Conservation (phyloP, 2,797 vertebrate species). For the Coregonus ussuriensis region DNA sequence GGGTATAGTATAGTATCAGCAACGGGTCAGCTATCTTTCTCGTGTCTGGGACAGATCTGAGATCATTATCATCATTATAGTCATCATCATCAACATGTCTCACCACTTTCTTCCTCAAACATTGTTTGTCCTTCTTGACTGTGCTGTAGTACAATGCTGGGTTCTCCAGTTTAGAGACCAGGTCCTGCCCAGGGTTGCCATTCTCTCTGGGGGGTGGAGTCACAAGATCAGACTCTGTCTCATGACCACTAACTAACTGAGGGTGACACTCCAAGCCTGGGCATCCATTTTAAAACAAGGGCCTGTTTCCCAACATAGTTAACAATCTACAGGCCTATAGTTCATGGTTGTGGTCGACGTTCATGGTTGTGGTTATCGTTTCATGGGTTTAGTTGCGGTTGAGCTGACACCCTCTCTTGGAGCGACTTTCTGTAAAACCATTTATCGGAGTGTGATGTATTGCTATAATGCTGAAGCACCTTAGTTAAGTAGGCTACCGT, state of each 20-base stretch:
- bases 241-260: slow-evolving; percentile 70
- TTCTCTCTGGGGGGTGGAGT: slow-evolving; percentile 86
- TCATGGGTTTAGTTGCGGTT: slow-evolving; percentile 69
- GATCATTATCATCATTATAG: slow-evolving; percentile 50
- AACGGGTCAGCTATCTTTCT: too few relatives aligned
- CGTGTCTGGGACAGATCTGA: not conserved
- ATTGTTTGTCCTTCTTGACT: slow-evolving; percentile 87
- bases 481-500: slow-evolving; percentile 61
- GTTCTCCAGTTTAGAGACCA: slow-evolving; percentile 83
- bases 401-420: slow-evolving; percentile 52
- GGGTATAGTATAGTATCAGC: too few relatives aligned
- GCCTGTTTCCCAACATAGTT: slow-evolving; percentile 62
- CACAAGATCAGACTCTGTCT: slow-evolving; percentile 80
- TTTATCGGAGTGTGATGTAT: slow-evolving; percentile 58
- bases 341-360: slow-evolving; percentile 59
- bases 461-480: slow-evolving; percentile 62
- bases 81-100: slow-evolving; percentile 73
- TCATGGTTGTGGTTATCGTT: slow-evolving; percentile 56
- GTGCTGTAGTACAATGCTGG: slow-evolving; percentile 88
- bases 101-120: slow-evolving; percentile 89
- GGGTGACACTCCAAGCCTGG: slow-evolving; percentile 80
- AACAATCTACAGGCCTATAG: slow-evolving; percentile 64
- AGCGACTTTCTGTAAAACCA: slow-evolving; percentile 45
- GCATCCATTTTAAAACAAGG: slow-evolving; percentile 80
- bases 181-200: slow-evolving; percentile 87